Percentiles rank a stretch among this genome's conserved stretches.
phyloP scores from a whole-genome alignment of 2,113 vertebrate genomes.

The Neofelis nebulosa region DNA sequence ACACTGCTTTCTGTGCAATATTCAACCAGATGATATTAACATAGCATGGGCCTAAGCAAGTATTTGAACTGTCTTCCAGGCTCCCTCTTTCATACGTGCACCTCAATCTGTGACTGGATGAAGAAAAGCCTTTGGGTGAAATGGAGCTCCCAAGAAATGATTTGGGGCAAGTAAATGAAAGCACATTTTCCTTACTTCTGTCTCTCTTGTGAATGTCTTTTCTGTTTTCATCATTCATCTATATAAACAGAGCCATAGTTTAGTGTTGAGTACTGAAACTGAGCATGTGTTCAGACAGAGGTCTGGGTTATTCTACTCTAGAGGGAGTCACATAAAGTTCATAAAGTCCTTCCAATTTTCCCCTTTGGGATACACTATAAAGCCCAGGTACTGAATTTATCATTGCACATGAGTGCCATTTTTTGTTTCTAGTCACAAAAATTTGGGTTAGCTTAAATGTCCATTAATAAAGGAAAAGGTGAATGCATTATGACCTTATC shows the following conservation, averaged over 20 bases:
- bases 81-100: not conserved
- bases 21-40: not conserved
- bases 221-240: not conserved
- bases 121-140: not conserved
- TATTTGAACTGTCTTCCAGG: not conserved
- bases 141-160: not conserved
- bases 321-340: not conserved
- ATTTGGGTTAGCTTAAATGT: slow-evolving; percentile 12
- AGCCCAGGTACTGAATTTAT: not conserved
- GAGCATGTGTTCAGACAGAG: not conserved
- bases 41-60: not conserved
- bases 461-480: slow-evolving; percentile 42
- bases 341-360: not conserved
- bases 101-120: not conserved
- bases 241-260: not conserved
- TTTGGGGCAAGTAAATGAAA: slow-evolving; percentile 14
- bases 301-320: not conserved
- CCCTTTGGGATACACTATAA: not conserved
- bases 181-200: not conserved
- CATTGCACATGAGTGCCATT: not conserved
- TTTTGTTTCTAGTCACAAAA: slow-evolving; percentile 46
- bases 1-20: not conserved
- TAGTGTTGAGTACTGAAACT: not conserved
- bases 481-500: not conserved
- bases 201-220: not conserved